A percentile compares a stretch with the other conserved stretches of the same genome.
Conservation (phyloP, 1,140 invertebrate genomes). For the Scaptodrosophila lebanonensis region DNA sequence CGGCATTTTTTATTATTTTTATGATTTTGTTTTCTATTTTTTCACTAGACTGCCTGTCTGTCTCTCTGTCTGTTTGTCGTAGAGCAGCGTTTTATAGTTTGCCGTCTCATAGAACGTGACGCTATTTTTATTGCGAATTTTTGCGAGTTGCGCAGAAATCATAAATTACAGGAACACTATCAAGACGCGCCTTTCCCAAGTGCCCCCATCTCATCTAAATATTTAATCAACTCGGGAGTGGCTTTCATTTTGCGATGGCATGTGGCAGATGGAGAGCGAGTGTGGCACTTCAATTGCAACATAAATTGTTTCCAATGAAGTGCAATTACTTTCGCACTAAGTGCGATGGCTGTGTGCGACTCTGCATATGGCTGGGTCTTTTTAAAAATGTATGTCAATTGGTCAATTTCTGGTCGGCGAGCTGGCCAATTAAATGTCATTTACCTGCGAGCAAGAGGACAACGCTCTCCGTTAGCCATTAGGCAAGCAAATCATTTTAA, state of each 20-base stretch:
- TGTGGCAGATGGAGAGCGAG: constrained; percentile 2
- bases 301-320: constrained; percentile 35
- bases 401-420: constrained; percentile 58
- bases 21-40: constrained; percentile 36
- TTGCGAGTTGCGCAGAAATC: constrained; percentile 26
- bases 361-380: constrained; percentile 27
- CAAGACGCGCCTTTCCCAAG: no score
- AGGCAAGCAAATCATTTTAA: constrained; percentile 38
- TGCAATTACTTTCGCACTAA: constrained; percentile 51
- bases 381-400: constrained; percentile 75
- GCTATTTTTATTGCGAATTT: constrained; percentile 52
- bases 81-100: constrained; percentile 47
- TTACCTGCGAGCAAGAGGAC: constrained; percentile 44
- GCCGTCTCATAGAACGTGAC: constrained; percentile 49
- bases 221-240: constrained; percentile 48
- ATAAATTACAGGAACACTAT: constrained; percentile 38
- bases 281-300: not conserved
- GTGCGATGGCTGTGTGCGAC: no score
- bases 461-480: constrained; percentile 34
- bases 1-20: constrained; percentile 64
- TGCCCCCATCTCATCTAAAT: constrained; percentile 34
- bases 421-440: constrained; percentile 69
- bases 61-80: constrained; percentile 6
- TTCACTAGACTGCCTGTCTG: constrained; percentile 43
- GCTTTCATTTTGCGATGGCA: not conserved